A percentile compares a stretch with the other conserved stretches of the same genome.
Evolutionary conservation across 2,797 vertebrate genomes (phyloP).

Genomic region (Chelonia mydas): DNA sequence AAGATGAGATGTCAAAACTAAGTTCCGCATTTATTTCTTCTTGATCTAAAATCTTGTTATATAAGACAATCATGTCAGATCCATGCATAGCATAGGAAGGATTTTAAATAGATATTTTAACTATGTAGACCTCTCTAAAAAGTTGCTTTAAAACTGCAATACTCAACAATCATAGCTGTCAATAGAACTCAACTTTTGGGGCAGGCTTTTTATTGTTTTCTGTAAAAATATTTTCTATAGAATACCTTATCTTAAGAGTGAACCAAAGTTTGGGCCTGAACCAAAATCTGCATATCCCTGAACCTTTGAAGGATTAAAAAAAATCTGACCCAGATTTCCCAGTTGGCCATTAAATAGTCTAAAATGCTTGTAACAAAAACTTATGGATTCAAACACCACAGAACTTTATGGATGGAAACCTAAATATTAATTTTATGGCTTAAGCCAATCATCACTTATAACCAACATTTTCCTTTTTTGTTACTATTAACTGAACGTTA

Average conservation of each 20-base stretch:
- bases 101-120: background rate
- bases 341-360: background rate
- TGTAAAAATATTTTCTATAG: background rate
- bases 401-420: background rate
- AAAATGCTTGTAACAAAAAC: background rate
- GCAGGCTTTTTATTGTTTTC: background rate
- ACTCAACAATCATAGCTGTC: background rate
- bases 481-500: accelerated
- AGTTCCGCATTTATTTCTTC: background rate
- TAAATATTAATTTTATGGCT: background rate
- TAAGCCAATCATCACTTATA: background rate
- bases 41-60: background rate
- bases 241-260: background rate
- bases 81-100: background rate
- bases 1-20: background rate
- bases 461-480: background rate
- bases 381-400: background rate
- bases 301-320: background rate
- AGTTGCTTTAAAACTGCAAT: background rate
- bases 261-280: background rate
- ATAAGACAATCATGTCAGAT: background rate
- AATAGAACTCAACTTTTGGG: background rate
- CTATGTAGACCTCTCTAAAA: background rate
- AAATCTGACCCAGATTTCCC: background rate
- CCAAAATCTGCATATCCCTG: background rate